Evolutionary conservation across 2,888 invertebrate species (phyloP).

Genomic region (Tetheella fluctuosa): DNA sequence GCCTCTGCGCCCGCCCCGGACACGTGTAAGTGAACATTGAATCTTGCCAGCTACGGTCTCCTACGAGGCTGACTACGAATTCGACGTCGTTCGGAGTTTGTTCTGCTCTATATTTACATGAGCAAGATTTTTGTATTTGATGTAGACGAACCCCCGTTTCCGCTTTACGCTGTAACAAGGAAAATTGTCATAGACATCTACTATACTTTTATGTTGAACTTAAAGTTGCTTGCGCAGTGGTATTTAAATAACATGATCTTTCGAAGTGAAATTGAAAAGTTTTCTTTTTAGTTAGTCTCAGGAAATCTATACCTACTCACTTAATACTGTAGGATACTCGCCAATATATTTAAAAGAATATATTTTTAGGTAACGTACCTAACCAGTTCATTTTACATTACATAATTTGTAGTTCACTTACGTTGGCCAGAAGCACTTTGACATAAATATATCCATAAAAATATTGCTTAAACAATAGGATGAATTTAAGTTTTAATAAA

Average conservation of each 20-base stretch:
- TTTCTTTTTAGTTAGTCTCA: no score
- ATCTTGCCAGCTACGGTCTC: constrained; percentile 59
- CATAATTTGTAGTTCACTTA: no score
- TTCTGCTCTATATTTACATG: constrained; percentile 74
- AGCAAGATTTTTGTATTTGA: constrained; percentile 64
- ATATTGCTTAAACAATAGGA: no score
- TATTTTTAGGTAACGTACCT: no score
- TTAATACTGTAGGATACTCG: no score
- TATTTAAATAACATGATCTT: not conserved
- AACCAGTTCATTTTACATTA: no score
- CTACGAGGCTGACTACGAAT: constrained; percentile 58
- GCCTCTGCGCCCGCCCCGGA: constrained; percentile 42
- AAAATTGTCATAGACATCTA: constrained; percentile 34
- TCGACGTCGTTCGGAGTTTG: constrained; percentile 68
- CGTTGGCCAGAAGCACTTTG: no score
- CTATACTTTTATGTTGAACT: constrained; percentile 12
- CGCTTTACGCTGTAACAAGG: constrained; percentile 44
- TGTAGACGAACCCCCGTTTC: constrained; percentile 59
- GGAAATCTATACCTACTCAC: no score
- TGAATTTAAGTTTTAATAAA: no score
- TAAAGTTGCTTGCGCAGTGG: constrained; percentile 10
- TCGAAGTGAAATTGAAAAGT: no score
- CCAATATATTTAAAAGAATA: no score
- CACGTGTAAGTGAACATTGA: constrained; percentile 70
- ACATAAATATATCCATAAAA: no score